Base-by-base conservation (phyloP, 2,797 vertebrate genomes). In the Oreortyx pictus region DNA sequence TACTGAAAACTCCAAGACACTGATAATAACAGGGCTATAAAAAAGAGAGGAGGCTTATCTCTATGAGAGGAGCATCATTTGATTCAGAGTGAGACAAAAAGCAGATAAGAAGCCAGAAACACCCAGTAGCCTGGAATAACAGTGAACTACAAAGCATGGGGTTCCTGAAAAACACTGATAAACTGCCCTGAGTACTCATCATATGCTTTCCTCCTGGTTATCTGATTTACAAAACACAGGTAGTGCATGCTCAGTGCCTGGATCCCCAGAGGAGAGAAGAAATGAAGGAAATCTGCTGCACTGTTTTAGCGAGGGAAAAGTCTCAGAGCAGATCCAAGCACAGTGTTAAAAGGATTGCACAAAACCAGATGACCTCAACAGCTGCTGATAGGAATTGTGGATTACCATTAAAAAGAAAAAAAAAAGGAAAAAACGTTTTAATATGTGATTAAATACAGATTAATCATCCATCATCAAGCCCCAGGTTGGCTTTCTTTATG, bases 121-220 rank as follows among this genome's bases (percentile, higher is more conserved):
- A 2, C 43, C 86, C 60, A 14, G 9, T 19, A 70, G 20, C 18
- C 31, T 67, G n/a, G 71, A 35, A 64, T 49, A 56, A 70, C 19
- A 39, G 15, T 18, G 25, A 50, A 67, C 43, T 44, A 24, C 56
- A 16, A 56, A 66, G 43, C 11, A 44, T 43, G n/a, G 52, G 50
- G 52, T 33, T 19, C 7, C 76, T 86, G 76, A 43, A 57, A 83
- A 91, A 6, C 60, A 31, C 46, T 22, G 90, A 94, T 94, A 93
- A 94, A 66, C 18, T 39, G 7, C 7, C 54, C 33, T 0, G 1
- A 44, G 20, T 18, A 57, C 76, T 60, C 31, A 84, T 73, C 83
- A 41, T 14, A 41, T 41, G 0, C 78, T 94, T 60, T 73, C 27
- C 46, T 60, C 44, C 35, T 1, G 4, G 31, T 84, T 88, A 73